Base-by-base conservation (phyloP, 1,140 invertebrate species). In the Cydia strobilella region DNA sequence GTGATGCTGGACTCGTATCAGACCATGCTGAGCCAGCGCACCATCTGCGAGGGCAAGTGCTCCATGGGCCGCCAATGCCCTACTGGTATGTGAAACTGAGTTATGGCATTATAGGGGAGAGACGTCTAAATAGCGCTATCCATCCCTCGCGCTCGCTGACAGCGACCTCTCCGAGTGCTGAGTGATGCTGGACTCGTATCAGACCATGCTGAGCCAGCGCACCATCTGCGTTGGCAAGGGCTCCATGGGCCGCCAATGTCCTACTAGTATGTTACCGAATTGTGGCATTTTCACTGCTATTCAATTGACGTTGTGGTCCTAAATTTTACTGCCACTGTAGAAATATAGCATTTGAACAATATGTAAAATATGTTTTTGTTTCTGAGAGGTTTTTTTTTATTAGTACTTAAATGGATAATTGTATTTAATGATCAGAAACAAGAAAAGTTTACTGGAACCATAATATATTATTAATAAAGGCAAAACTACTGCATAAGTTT, bases 151-250 rank as follows among this genome's bases (percentile, higher is more conserved):
- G 2, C 92, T 98, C 54, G 92, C 95, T 4, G 94, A 95, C 78
- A 94, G 94, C 54, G 98, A 99, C 86, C 94, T 96, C 62, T 94
- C 96, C 39, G 95, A 96, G 74, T 98, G 97, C 78, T 94, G 94
- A 10, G 86, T 95, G 3, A 96, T 97, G 86, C 93, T 98, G 25
- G 95, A 95, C 80, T 96, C 96, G 75, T 98, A 98, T 86, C 96
- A 98, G 84, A 96, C 96, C 71, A 94, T 97, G 82, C 93, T 97
- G 6, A 94, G 95, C 74, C 95, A 96, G 31, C 93, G 95, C 42
- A 96, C 97, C 80, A 96, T 97, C 77, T 98, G 97, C 90, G 97
- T 97, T 86, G 97, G 97, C 42, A 96, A 96, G 85, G 98, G 97
- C 88, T 94, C 96, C 6, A 95, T 97, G 93, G 96, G 96, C n/a